These are phyloP conservation scores for Apostichopus japonicus DNA, from an alignment of 35 echinoderm and acorn worm species.

Conservation along the genomic window DNA sequence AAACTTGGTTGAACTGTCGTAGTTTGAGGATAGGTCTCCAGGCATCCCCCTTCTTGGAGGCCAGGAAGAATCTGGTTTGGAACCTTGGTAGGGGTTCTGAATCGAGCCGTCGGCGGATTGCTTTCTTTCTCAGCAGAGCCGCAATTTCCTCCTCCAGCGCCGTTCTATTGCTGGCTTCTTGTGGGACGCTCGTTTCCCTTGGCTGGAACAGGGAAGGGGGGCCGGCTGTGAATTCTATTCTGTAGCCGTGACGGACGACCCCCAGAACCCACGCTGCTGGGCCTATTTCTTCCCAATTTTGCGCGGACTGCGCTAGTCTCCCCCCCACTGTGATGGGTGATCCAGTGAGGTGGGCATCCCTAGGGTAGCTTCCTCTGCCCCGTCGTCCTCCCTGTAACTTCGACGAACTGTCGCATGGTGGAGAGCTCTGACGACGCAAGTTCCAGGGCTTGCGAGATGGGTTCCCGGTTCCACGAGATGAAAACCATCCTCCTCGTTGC, in stretches of 20 bases:
- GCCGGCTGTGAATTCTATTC: conserved; percentile 1
- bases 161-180: not conserved
- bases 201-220: not conserved
- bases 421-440: no score
- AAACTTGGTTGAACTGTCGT: no score
- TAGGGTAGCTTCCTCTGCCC: conserved; percentile 4
- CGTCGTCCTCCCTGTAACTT: not conserved
- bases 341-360: conserved; percentile 40
- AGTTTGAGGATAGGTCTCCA: no score
- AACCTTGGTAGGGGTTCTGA: no score
- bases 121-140: not conserved
- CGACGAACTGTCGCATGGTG: not conserved
- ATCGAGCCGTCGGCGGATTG: no score
- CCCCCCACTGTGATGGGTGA: not conserved
- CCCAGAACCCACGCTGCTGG: conserved; percentile 8
- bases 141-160: conserved; percentile 10
- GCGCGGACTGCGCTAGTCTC: not conserved
- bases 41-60: no score
- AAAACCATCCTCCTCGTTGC: not conserved
- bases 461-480: not conserved
- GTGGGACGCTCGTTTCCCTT: not conserved
- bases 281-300: conserved; percentile 19
- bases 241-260: conserved; percentile 11
- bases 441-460: no score
- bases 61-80: no score